A percentile compares a stretch with the other conserved stretches of the same genome.
Evolutionary conservation across 2,797 vertebrate species (phyloP).

Genomic region (Hozukius guyotensis): DNA sequence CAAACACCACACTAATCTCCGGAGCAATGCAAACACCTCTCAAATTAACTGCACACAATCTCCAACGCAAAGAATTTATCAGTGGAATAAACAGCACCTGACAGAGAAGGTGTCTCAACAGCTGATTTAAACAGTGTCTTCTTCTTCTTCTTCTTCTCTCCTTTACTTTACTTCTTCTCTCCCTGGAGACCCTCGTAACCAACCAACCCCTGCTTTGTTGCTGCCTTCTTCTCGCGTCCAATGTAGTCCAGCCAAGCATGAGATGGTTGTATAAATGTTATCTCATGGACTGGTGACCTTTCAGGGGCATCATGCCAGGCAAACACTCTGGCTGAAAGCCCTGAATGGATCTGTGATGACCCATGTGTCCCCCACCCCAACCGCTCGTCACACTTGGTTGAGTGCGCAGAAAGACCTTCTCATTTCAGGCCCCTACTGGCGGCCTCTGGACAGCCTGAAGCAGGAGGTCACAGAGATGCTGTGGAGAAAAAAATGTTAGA

Average conservation of each 20-base stretch:
- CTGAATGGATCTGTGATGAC: slow-evolving; percentile 65
- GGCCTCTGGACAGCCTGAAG: slow-evolving; percentile 17
- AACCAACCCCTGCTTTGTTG: background rate
- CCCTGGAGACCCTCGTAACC: slow-evolving; percentile 4
- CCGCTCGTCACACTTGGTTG: slow-evolving; percentile 62
- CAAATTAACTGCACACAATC: slow-evolving; percentile 10
- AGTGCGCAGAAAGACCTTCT: slow-evolving; percentile 58
- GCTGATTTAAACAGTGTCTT: slow-evolving; percentile 13
- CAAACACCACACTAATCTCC: slow-evolving; percentile 11
- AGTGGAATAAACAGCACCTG: background rate
- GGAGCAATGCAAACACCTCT: slow-evolving; percentile 12
- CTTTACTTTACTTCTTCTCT: background rate
- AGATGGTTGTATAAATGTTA: slow-evolving; percentile 70
- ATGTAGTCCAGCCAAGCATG: slow-evolving; percentile 51
- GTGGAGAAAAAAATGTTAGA: background rate
- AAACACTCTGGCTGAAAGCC: slow-evolving; percentile 42
- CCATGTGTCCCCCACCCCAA: slow-evolving; percentile 37
- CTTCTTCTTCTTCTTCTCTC: background rate
- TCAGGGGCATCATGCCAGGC: slow-evolving; percentile 55
- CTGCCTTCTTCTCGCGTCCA: slow-evolving; percentile 14
- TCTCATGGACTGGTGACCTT: slow-evolving; percentile 58
- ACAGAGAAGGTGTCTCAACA: background rate
- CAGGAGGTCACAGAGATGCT: slow-evolving; percentile 38
- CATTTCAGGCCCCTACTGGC: slow-evolving; percentile 54
- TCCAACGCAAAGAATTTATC: slow-evolving; percentile 8